Conservation (phyloP, 2,797 vertebrate genomes). For the Poecilia gillii region DNA sequence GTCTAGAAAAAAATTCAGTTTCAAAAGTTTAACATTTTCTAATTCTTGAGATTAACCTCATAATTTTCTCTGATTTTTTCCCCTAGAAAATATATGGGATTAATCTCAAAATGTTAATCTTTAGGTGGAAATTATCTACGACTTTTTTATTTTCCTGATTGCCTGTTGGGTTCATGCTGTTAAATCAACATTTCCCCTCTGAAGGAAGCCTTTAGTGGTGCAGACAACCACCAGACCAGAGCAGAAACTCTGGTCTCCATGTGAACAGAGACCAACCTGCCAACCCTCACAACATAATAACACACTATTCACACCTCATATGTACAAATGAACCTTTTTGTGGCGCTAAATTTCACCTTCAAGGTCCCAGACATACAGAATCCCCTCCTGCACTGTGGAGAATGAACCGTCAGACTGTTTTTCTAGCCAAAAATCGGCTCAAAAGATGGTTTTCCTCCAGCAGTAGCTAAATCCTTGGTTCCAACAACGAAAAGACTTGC, state of each 20-base stretch:
- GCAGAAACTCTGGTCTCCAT: conserved; percentile 48
- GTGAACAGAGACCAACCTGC: conserved; percentile 54
- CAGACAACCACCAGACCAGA: neutral
- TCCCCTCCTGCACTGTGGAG: neutral
- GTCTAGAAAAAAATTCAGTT: no score
- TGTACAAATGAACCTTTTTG: conserved; percentile 26
- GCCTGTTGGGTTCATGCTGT: neutral
- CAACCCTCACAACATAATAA: conserved; percentile 35
- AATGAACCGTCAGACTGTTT: conserved; percentile 1
- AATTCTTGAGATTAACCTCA: no score
- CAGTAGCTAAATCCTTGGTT: neutral
- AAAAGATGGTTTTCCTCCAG: neutral
- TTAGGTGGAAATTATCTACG: no score
- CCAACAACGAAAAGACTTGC: neutral
- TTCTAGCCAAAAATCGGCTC: neutral
- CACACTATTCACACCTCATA: conserved; percentile 41
- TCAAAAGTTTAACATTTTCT: no score
- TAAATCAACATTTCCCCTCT: neutral
- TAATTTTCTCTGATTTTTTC: no score
- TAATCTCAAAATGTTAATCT: no score
- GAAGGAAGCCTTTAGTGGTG: neutral
- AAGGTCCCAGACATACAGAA: conserved; percentile 24
- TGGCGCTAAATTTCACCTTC: conserved; percentile 21
- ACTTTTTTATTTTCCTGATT: neutral
- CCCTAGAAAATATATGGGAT: no score